Percentiles rank a stretch among this genome's conserved stretches.
phyloP scores from a whole-genome alignment of 2,797 vertebrate species.

The Vipera latastei region DNA sequence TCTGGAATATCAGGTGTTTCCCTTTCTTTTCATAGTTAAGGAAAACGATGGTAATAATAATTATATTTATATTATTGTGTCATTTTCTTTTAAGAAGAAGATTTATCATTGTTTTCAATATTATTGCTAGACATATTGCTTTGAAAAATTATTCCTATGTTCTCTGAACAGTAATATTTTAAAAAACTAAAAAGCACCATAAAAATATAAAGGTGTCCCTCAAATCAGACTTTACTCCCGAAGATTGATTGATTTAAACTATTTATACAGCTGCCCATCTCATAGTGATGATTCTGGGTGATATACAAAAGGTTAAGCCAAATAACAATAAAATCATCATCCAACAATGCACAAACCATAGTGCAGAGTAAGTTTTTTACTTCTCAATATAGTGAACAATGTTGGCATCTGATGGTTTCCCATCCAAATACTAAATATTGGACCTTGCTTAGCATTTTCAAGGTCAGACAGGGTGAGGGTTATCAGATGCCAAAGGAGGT shows the following conservation, averaged over 20 bases:
- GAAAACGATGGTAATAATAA: constrained; percentile 25
- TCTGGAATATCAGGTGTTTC: not conserved
- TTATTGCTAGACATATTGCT: not conserved
- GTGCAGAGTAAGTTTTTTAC: not conserved
- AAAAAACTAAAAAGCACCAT: not conserved
- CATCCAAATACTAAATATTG: not conserved
- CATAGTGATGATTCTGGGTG: not conserved
- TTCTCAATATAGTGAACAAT: not conserved
- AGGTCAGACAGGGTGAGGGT: not conserved
- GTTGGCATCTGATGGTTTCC: not conserved
- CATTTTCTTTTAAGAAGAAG: constrained; percentile 17
- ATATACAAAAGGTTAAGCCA: too few relatives aligned
- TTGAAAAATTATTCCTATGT: constrained; percentile 32
- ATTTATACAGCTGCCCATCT: not conserved
- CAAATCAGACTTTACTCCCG: not conserved
- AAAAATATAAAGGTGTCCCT: not conserved
- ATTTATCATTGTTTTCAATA: not conserved
- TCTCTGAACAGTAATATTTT: constrained; percentile 31
- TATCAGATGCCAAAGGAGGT: not conserved
- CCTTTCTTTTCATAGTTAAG: constrained; percentile 10
- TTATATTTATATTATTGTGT: not conserved
- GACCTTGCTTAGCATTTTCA: not conserved
- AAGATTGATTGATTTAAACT: not conserved
- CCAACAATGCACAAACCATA: too few relatives aligned
- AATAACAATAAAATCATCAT: too few relatives aligned